Percentiles rank a stretch among this genome's conserved stretches.
These are phyloP conservation scores for Xestia rhomboidea DNA, from an alignment of 2,888 invertebrate genomes.

Conservation along the genomic window DNA sequence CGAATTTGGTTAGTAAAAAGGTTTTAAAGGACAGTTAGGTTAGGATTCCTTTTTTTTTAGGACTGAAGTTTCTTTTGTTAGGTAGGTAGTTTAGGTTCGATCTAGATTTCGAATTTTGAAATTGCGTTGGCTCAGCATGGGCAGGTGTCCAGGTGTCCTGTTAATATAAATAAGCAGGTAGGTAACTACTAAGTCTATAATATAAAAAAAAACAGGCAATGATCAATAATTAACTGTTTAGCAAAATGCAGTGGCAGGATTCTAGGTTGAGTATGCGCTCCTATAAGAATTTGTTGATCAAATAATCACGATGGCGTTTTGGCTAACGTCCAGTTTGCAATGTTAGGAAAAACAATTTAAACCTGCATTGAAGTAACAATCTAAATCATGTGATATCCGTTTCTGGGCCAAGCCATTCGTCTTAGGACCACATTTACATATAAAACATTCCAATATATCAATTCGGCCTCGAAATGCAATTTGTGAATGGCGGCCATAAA, in stretches of 20 bases:
- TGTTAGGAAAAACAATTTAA: slow-evolving; percentile 35
- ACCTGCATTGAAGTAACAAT: slow-evolving; percentile 54
- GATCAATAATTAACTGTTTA: neutral
- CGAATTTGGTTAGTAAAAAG: neutral
- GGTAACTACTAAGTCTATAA: neutral
- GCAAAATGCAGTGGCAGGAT: neutral
- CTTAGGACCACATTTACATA: slow-evolving; percentile 88
- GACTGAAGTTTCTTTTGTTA: neutral
- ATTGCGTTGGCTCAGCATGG: neutral
- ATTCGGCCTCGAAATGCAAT: slow-evolving; percentile 89
- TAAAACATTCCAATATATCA: slow-evolving; percentile 90
- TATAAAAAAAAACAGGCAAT: neutral
- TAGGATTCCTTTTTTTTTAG: neutral
- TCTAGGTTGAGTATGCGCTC: neutral
- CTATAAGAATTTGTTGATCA: neutral
- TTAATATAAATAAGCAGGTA: neutral
- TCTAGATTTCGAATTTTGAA: neutral
- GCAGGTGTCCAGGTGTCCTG: neutral
- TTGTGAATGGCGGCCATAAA: slow-evolving; percentile 89
- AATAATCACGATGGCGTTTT: slow-evolving; percentile 4
- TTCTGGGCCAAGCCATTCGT: slow-evolving; percentile 87
- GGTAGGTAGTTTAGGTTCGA: neutral
- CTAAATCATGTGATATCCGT: slow-evolving; percentile 86
- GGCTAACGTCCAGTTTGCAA: slow-evolving; percentile 1
- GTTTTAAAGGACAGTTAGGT: slow-evolving; percentile 13